Evolutionary conservation across 2,888 invertebrate species (phyloP).

Genomic region (Nomada goodeniana): DNA sequence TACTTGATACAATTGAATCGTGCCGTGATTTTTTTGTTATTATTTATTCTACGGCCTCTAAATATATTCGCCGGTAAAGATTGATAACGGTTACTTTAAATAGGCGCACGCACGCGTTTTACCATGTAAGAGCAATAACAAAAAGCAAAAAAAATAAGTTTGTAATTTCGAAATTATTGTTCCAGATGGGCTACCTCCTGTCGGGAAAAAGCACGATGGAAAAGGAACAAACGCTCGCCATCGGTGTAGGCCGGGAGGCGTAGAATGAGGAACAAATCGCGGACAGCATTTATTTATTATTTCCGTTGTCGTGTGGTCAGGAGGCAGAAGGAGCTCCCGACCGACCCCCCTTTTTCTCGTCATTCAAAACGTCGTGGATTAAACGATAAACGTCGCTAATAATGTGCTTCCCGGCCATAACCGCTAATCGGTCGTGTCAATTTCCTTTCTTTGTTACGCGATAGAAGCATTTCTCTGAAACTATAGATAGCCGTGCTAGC

Average conservation of each 20-base stretch:
- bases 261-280: not conserved
- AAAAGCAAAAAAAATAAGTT: no score
- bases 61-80: no score
- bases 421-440: constrained; percentile 38
- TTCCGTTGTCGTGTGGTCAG: constrained; percentile 63
- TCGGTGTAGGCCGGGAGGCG: not conserved
- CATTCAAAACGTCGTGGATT: constrained; percentile 53
- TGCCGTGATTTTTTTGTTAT: not conserved
- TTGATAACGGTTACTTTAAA: no score
- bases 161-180: not conserved
- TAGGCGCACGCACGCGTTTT: no score
- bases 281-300: constrained; percentile 60
- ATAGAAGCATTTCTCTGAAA: constrained; percentile 59
- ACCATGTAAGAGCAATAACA: no score
- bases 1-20: constrained; percentile 1
- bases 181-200: not conserved
- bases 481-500: constrained; percentile 25
- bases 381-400: constrained; percentile 59
- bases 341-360: constrained; percentile 33
- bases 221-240: no score
- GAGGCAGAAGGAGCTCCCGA: constrained; percentile 40
- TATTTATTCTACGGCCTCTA: no score
- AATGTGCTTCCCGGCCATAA: constrained; percentile 35
- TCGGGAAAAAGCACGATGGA: no score
- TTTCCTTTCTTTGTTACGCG: constrained; percentile 49